Evolutionary conservation across 2,888 invertebrate genomes (phyloP).

Genomic region (Trachelus iudaicus): DNA sequence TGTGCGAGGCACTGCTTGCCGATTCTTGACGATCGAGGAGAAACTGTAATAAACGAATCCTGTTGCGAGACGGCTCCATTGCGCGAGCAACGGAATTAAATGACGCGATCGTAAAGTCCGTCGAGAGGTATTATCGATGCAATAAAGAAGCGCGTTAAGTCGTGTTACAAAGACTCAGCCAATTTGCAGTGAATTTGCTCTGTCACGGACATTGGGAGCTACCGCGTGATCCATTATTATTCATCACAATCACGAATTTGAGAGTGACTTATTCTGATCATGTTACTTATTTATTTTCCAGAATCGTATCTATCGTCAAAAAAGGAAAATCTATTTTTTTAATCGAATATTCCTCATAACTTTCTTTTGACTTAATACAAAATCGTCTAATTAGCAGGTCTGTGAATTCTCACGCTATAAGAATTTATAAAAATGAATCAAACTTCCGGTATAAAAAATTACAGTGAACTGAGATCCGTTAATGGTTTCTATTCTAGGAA

Average conservation of each 20-base stretch:
- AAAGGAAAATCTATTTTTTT: background rate
- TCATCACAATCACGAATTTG: background rate
- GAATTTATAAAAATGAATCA: background rate
- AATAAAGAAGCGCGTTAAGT: background rate
- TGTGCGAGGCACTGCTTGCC: background rate
- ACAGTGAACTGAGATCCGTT: background rate
- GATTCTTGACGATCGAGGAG: background rate
- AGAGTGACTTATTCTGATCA: background rate
- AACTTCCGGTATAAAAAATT: background rate
- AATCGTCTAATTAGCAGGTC: background rate
- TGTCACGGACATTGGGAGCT: background rate
- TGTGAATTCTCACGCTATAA: background rate
- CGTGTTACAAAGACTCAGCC: background rate
- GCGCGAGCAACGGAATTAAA: background rate
- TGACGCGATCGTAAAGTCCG: background rate
- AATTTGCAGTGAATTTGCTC: slow-evolving; percentile 7
- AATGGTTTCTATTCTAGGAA: background rate
- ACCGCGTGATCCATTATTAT: background rate
- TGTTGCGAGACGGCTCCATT: background rate
- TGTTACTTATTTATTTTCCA: background rate
- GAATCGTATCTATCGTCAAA: background rate
- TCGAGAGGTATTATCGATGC: slow-evolving; percentile 3
- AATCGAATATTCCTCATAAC: background rate
- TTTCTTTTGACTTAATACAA: background rate
- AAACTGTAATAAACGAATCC: background rate